These are phyloP conservation scores for Hippocampus comes DNA, from an alignment of 2,113 vertebrate genomes.

Conservation along the genomic window DNA sequence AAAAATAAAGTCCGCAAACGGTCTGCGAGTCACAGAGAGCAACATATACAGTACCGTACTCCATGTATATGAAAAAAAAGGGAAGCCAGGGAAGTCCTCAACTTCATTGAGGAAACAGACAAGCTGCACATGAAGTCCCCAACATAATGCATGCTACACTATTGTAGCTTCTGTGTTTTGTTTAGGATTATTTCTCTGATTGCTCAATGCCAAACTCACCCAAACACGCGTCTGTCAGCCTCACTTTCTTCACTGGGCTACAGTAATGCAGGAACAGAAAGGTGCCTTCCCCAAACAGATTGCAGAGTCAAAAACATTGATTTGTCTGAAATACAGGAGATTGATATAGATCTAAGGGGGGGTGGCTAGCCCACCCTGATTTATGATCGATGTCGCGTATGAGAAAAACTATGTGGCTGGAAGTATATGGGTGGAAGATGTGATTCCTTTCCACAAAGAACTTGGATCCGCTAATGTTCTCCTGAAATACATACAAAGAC, in stretches of 20 bases:
- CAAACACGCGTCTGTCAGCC: background rate
- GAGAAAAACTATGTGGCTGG: background rate
- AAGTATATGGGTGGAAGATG: background rate
- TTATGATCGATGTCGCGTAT: background rate
- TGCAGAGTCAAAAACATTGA: background rate
- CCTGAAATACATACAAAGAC: background rate
- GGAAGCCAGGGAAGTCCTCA: slow-evolving; percentile 1
- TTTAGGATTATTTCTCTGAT: background rate
- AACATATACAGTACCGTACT: no score
- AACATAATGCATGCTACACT: background rate
- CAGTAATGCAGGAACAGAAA: background rate
- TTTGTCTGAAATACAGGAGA: background rate
- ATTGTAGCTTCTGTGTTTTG: background rate
- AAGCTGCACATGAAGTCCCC: slow-evolving; percentile 14
- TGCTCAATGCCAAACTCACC: background rate
- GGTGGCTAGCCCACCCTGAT: background rate
- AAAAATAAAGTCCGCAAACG: no score
- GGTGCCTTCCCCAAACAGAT: background rate
- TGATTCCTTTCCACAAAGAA: background rate
- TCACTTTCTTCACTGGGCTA: background rate
- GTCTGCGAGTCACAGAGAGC: no score
- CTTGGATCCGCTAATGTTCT: background rate
- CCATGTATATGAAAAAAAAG: no score
- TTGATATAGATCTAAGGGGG: background rate
- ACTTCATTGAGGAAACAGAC: slow-evolving; percentile 20